A percentile compares a stretch with the other conserved stretches of the same genome.
Evolutionary conservation across 1,140 invertebrate genomes (phyloP).

Genomic region (Zelostemma sp.): DNA sequence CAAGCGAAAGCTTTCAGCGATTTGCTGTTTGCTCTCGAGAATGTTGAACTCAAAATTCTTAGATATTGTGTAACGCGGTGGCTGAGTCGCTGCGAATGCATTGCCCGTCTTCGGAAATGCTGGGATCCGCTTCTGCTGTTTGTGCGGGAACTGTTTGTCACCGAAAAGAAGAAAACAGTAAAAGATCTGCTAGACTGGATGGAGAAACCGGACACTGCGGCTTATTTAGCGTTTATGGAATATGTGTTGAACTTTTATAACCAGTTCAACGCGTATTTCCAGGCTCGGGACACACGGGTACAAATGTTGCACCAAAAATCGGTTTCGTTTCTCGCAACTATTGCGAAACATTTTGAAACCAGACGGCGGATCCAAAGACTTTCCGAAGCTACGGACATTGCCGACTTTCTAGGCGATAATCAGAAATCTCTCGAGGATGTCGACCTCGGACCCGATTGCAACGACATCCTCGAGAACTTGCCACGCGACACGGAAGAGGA

Average conservation of each 20-base stretch:
- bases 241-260: slow-evolving; percentile 25
- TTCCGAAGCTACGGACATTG: background rate
- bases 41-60: too few relatives aligned
- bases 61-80: too few relatives aligned
- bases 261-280: slow-evolving; percentile 21
- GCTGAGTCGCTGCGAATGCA: background rate
- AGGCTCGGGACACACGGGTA: slow-evolving; percentile 17
- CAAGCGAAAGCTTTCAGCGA: too few relatives aligned
- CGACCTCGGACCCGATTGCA: slow-evolving; percentile 14
- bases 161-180: slow-evolving; percentile 7
- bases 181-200: background rate
- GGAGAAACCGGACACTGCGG: slow-evolving; percentile 8
- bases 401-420: background rate
- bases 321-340: background rate
- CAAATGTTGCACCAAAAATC: slow-evolving; percentile 8
- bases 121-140: background rate
- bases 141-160: slow-evolving; percentile 6
- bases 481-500: background rate
- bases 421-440: slow-evolving; percentile 14
- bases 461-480: background rate
- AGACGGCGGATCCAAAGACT: slow-evolving; percentile 16
- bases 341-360: slow-evolving; percentile 13
- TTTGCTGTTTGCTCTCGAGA: too few relatives aligned
- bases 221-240: slow-evolving; percentile 24
- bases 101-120: slow-evolving; percentile 15